phyloP scores from a whole-genome alignment of 2,888 invertebrate genomes.

The Ditula angustiorana region DNA sequence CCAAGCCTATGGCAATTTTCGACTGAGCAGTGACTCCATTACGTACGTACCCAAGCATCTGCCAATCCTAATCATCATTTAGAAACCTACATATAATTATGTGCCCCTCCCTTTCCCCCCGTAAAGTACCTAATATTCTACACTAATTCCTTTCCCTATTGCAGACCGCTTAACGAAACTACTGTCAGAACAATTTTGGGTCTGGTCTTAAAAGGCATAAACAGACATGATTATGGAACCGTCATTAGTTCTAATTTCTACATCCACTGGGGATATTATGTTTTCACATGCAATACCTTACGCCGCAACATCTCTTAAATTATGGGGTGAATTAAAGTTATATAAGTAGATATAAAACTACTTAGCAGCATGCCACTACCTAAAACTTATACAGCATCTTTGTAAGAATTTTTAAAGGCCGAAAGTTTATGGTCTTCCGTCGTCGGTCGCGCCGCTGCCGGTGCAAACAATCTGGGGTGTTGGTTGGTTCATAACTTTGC shows the following conservation, averaged over 20 bases:
- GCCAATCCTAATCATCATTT: constrained; percentile 36
- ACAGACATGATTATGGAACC: constrained; percentile 10
- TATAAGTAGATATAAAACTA: constrained; percentile 13
- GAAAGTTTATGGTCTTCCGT: constrained; percentile 66
- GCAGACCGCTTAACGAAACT: constrained; percentile 6
- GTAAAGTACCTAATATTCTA: constrained; percentile 19
- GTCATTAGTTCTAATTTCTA: constrained; percentile 27
- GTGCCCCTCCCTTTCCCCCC: neutral
- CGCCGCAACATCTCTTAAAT: neutral
- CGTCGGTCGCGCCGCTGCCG: constrained; percentile 51
- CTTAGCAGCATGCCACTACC: constrained; percentile 48
- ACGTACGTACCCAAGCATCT: constrained; percentile 32
- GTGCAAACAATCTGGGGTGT: constrained; percentile 69
- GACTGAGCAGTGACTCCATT: constrained; percentile 47
- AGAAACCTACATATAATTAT: constrained; percentile 24
- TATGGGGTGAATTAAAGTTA: neutral
- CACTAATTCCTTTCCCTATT: constrained; percentile 10
- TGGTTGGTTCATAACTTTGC: constrained; percentile 64
- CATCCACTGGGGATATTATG: neutral
- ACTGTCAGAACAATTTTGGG: constrained; percentile 17
- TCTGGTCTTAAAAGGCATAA: constrained; percentile 5
- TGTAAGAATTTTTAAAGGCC: constrained; percentile 58
- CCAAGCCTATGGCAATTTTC: constrained; percentile 43
- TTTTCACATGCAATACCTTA: neutral
- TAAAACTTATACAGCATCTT: constrained; percentile 59